These are phyloP conservation scores for Taphrorychus bicolor DNA, from an alignment of 2,888 invertebrate species.

Conservation along the genomic window DNA sequence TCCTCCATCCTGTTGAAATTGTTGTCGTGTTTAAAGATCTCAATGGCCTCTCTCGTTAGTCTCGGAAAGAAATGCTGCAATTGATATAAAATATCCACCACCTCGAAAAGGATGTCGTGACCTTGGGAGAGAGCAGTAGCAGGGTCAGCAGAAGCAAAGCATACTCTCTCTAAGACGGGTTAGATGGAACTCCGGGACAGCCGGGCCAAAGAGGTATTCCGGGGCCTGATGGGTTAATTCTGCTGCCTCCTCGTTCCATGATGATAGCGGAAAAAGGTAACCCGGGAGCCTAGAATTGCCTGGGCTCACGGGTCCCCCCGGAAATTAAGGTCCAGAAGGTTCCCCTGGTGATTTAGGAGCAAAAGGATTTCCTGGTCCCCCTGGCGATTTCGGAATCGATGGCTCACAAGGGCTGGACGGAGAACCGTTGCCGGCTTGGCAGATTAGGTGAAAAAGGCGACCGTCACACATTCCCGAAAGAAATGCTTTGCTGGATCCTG, in stretches of 20 bases:
- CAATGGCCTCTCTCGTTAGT: too few species aligned
- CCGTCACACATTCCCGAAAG: conserved; percentile 61
- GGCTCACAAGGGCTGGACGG: conserved; percentile 58
- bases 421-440: conserved; percentile 57
- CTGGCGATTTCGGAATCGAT: conserved; percentile 53
- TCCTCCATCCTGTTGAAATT: too few species aligned
- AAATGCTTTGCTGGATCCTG: conserved; percentile 62
- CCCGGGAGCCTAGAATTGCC: conserved; percentile 59
- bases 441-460: conserved; percentile 66
- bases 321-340: conserved; percentile 46
- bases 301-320: conserved; percentile 62
- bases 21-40: too few species aligned
- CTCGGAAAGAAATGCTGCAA: too few species aligned
- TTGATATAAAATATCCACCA: too few species aligned
- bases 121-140: too few species aligned
- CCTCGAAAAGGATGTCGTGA: too few species aligned
- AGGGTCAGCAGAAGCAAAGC: too few species aligned
- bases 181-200: conserved; percentile 54
- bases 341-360: conserved; percentile 42
- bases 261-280: conserved; percentile 37
- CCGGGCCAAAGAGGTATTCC: conserved; percentile 57
- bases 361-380: conserved; percentile 62
- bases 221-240: conserved; percentile 47
- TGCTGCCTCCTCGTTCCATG: conserved; percentile 45
- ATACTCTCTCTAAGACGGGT: too few species aligned